Conservation (phyloP, 1,140 invertebrate species). For the Saccostrea cuccullata region DNA sequence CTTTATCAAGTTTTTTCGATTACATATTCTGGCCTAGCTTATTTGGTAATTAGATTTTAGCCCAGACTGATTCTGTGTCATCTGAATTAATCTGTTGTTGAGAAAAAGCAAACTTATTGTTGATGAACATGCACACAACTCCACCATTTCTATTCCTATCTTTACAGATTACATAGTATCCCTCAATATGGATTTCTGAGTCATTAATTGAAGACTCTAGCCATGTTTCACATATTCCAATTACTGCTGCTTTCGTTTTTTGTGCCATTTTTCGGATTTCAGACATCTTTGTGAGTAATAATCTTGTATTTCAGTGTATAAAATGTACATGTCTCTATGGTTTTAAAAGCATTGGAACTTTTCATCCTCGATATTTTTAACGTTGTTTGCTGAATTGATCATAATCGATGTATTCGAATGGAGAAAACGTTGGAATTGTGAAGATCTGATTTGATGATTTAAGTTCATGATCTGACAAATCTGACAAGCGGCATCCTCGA, state of each 20-base stretch:
- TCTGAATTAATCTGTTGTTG: slow-evolving; percentile 9
- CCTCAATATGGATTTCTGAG: slow-evolving; percentile 29
- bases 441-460: too few relatives aligned
- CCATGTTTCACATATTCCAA: neutral
- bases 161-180: neutral
- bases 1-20: too few relatives aligned
- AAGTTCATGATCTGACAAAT: too few relatives aligned
- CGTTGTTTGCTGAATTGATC: too few relatives aligned
- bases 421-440: too few relatives aligned
- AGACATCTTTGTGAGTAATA: slow-evolving; percentile 10
- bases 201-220: neutral
- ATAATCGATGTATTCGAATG: too few relatives aligned
- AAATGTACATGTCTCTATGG: too few relatives aligned
- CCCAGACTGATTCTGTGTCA: slow-evolving; percentile 14
- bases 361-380: too few relatives aligned
- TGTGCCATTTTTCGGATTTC: neutral
- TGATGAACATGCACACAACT: too few relatives aligned
- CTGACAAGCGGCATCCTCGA: too few relatives aligned
- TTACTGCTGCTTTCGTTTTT: slow-evolving; percentile 18
- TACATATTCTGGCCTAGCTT: too few relatives aligned
- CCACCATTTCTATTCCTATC: neutral
- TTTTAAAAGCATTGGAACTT: too few relatives aligned
- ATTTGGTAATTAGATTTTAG: slow-evolving; percentile 8
- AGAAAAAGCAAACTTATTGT: neutral
- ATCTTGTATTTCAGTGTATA: neutral